Evolutionary conservation across 2,888 invertebrate species (phyloP), one percentile per base, ranked within the genome.

Genomic region (Lepidochitona cinerea): DNA sequence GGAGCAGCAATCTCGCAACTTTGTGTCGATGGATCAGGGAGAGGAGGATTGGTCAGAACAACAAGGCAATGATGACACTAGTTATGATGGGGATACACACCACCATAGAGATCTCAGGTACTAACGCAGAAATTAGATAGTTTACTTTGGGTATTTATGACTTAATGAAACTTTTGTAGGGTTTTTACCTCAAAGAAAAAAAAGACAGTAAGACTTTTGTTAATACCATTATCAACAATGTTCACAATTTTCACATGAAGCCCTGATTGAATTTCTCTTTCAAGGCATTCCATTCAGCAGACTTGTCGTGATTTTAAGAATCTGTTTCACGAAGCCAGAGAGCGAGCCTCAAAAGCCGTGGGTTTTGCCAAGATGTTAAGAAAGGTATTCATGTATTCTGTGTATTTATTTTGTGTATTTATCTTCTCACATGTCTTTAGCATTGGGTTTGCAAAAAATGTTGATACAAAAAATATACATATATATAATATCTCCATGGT

Each of bases 241-340:
- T n/a, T n/a, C n/a, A n/a, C n/a, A n/a, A n/a, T n/a, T n/a, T n/a
- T n/a, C n/a, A n/a, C n/a, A n/a, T n/a, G n/a, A n/a, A n/a, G n/a
- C n/a, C n/a, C n/a, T 49, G 37, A 64, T 26, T 7, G 64, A 37
- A 18, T 67, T 37, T 70, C 35, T 74, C 66, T 71, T 64, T 64
- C 64, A 83, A 93, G 93, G 82, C 92, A 93, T 83, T 92, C 92
- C 74, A 89, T 93, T 77, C 93, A 94, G 87, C 91, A 91, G 37
- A 92, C 95, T 72, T 96, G 96, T 79, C 94, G 97, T 49, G 94
- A 94, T 84, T 93, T 95, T 85, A 97, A 97, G 91, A 92, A 93
- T 71, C 92, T 96, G 81, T 96, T 96, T 89, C 94, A 95, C 74
- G 93, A 94, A 82, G 94, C 95, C 85, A 93, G 96, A 18, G 96